Base-by-base conservation (phyloP, 2,888 invertebrate species). In the Clistopyga incitator region DNA sequence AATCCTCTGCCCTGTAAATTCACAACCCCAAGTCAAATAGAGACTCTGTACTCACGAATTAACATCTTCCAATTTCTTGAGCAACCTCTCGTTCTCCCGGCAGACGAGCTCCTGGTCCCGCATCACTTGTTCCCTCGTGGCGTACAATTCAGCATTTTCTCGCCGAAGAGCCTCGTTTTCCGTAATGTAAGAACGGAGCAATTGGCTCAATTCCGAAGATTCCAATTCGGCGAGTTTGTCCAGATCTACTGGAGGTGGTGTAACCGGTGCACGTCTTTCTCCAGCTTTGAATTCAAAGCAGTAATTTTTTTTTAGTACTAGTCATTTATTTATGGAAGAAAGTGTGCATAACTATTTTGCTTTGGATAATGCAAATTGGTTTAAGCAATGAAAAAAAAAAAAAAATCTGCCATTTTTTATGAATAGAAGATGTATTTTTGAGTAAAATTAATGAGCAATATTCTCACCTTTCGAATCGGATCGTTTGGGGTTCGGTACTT, bases 21-120 rank as follows among this genome's bases (percentile, higher is more conserved):
- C 54, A 77, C 47, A 52, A 68, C 52, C 76, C 56, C 67, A 68
- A 45, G 76, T 72, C 75, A 18, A 64, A 61, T 50, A 54, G 52
- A 50, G 15, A 68, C 38, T 15, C 78, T 68, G 70, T 84, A 95
- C 96, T 96, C 94, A 97, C 97, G 96, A 95, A 93, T 97, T 97
- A 80, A 97, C 97, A 93, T 97, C 97, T 92, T 98, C 98, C 75
- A 98, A 93, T 93, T 98, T 98, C 93, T 97, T 97, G 75, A 97
- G 93, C 82, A 99, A 94, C 74, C 97, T 94, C 92, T 99, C 98
- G 90, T 99, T 99, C 93, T 99, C 98, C 77, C 97, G 94, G 90
- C 97, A 98, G 38, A 98, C 96, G 50, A 97, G 93, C 92, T 98
- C 98, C 92, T 98, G 98, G 92, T 99, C 98, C 13, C 98, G 94